These are phyloP conservation scores for Microchrysa polita DNA, from an alignment of 2,888 invertebrate species.

Conservation along the genomic window DNA sequence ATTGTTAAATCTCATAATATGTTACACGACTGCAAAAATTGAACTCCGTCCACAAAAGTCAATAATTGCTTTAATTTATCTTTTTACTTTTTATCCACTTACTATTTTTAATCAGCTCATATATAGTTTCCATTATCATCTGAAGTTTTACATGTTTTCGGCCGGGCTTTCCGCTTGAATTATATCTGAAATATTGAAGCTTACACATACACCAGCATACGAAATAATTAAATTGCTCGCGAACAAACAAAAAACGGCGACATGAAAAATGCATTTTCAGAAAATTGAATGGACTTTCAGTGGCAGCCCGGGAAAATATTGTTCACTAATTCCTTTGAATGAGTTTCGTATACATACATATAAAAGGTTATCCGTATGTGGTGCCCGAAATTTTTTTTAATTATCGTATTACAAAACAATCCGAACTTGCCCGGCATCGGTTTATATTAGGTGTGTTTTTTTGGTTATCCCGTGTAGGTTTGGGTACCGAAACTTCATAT, in stretches of 20 bases:
- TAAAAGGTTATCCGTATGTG: too few relatives aligned
- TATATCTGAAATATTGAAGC: not conserved
- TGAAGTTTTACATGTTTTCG: not conserved
- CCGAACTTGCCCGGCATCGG: too few relatives aligned
- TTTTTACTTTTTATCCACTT: conserved; percentile 4
- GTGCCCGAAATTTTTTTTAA: too few relatives aligned
- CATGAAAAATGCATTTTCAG: not conserved
- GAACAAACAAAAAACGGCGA: not conserved
- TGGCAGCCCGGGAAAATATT: conserved; percentile 12
- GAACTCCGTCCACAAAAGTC: too few relatives aligned
- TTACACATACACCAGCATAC: not conserved
- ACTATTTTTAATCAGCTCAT: conserved; percentile 2
- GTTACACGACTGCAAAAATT: too few relatives aligned
- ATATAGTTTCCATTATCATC: not conserved
- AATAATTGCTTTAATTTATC: not conserved
- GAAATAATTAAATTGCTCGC: conserved; percentile 16
- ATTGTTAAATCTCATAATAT: not conserved
- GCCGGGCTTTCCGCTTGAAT: not conserved
- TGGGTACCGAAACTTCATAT: too few relatives aligned
- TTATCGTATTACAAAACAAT: too few relatives aligned
- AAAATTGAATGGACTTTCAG: conserved; percentile 23
- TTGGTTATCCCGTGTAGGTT: too few relatives aligned
- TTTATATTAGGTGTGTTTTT: too few relatives aligned
- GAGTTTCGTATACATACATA: not conserved
- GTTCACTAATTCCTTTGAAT: conserved; percentile 18